Evolutionary conservation across 1,140 invertebrate species (phyloP), one percentile per base, ranked within the genome.

Genomic region (Hycleus cichorii): DNA sequence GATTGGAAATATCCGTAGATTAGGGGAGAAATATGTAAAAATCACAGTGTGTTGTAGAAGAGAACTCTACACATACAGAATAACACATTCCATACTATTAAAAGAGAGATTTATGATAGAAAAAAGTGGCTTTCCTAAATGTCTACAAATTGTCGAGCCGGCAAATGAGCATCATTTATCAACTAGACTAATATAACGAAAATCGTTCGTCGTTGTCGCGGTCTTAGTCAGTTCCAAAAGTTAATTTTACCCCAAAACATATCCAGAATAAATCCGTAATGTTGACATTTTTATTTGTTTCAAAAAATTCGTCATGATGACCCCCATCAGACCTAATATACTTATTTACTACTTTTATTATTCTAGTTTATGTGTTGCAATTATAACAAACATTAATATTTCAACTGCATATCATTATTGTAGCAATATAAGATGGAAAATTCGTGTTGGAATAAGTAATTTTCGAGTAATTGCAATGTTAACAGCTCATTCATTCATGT

Each of bases 91-190:
- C 66, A 53, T 58, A 64, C 72, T 72, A 74, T 72, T 71, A 72
- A 72, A 72, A 72, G 69, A 62, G 55, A 70, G 69, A 72, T 73
- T 73, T 73, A 73, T 67, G 64, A 61, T 43, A 48, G 58, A 67
- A 69, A 70, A 70, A 68, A 66, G 64, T 63, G 58, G 61, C 65
- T 67, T 64, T 71, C 66, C 69, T 72, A 73, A 73, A 72, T 64
- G 69, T 73, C 70, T 73, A 73, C 71, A 73, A 73, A 73, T 73
- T 72, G 71, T 72, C 69, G 69, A 69, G 68, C 61, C 71, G 65
- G 71, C 70, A 73, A 73, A 73, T 73, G 70, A 73, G 71, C 44
- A 39, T 48, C 70, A 72, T 73, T 72, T 69, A 71, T 73, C 70
- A 72, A 60, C 58, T 58, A 49, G 32, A 5, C 32, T 32, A 32